These are phyloP conservation scores for Pteromalus puparum DNA, from an alignment of 1,140 invertebrate species.

Conservation along the genomic window DNA sequence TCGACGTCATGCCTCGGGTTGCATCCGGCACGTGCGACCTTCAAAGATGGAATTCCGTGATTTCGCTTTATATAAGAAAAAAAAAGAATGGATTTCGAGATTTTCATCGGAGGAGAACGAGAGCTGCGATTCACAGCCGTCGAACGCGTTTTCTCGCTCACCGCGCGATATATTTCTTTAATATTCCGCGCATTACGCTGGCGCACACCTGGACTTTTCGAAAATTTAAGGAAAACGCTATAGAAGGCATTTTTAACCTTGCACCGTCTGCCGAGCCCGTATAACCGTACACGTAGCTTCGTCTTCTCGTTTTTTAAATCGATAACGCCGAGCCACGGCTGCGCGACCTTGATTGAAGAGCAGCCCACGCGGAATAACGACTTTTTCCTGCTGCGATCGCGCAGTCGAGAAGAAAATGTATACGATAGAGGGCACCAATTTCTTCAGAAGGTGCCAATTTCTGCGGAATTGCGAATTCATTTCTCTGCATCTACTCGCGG, in stretches of 20 bases:
- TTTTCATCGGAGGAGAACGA: neutral
- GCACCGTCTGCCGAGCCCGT: neutral
- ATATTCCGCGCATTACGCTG: too few species aligned
- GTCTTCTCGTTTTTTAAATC: neutral
- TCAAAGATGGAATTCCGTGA: neutral
- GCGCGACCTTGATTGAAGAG: constrained; percentile 56
- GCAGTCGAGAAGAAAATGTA: constrained; percentile 47
- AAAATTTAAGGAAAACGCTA: too few species aligned
- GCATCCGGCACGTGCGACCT: neutral
- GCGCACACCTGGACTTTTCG: too few species aligned
- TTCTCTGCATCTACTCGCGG: constrained; percentile 21
- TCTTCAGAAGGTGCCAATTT: constrained; percentile 10
- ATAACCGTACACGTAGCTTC: too few species aligned
- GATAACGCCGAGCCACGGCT: neutral
- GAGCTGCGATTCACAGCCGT: too few species aligned
- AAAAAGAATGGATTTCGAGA: neutral
- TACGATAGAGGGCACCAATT: constrained; percentile 10
- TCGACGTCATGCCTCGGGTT: neutral
- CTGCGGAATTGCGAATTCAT: neutral
- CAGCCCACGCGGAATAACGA: constrained; percentile 52
- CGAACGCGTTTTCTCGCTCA: too few species aligned
- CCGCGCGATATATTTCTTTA: too few species aligned
- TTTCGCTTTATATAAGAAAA: neutral
- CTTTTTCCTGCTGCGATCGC: constrained; percentile 48
- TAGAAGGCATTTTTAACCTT: neutral